Base-by-base conservation (phyloP, 2,888 invertebrate species). In the Ichneumon xanthorius region DNA sequence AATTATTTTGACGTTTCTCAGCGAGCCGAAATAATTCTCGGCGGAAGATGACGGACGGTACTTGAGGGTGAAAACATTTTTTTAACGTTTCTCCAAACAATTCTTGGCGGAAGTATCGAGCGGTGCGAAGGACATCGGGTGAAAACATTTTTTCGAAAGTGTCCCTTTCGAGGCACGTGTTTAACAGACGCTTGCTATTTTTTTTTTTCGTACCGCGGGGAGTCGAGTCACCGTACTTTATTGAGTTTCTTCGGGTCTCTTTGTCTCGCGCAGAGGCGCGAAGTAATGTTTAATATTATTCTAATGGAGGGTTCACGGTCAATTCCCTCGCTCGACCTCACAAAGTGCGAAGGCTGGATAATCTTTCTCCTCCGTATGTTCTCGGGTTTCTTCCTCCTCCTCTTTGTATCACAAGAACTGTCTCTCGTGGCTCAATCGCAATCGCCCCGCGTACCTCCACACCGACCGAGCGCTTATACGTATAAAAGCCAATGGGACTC, bases 401-500 rank as follows among this genome's bases (percentile, higher is more conserved):
- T 73, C 58, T 40, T 73, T 30, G 55, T 45, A 55, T 58, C 58
- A 4, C 72, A 73, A 48, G 53, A 72, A 72, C 14, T 58, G 58
- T 40, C 72, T 73, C 37, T 73, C 72, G 55, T 55, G 58, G 22
- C 53, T 58, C 55, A 73, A 40, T 45, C 58, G 72, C 58, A 58
- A 58, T 58, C 58, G 33, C 22, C n/a, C 11, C 72, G 58, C 72
- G 72, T 40, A 61, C 63, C n/a, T 11, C 16, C 16, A n/a, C 53
- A 22, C 37, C 22, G 53, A 22, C 11, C 37, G 53, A 33, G 37
- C 33, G 48, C 48, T 9, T 45, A 16, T 71, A 61, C 73, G 40
- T 48, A 65, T 65, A 22, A 22, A 87, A 79, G 86, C 83, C 88
- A 89, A 90, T 90, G 90, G 84, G 87, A 88, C 89, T 90, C 89